Base-by-base conservation (phyloP, 2,888 invertebrate species). In the Trisateles emortualis region DNA sequence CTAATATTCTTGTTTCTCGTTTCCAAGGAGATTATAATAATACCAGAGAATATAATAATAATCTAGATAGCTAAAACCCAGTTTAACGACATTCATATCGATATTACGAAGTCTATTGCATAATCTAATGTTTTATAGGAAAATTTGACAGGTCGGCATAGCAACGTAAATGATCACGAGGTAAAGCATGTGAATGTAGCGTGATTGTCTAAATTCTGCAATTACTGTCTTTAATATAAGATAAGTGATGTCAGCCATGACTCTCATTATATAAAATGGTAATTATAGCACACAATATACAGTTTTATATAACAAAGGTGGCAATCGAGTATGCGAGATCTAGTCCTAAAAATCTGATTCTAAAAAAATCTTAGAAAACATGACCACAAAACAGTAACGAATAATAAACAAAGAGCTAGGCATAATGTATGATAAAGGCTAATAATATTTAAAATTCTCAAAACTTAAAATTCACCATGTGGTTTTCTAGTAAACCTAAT, bases 181-280 rank as follows among this genome's bases (percentile, higher is more conserved):
- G 19, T 41, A 10, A 1, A 40, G 9, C 70, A 69, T 50, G 59
- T 17, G 35, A 29, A n/a, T 10, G 19, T 30, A 35, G 41, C 55
- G 47, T 65, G 66, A 52, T 16, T 16, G 14, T 40, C 52, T 13
- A 44, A 52, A 55, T 49, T 50, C 17, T 57, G 40, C 41, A 46
- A 43, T 19, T 49, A 54, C 38, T 51, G 59, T 52, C 50, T 45
- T 38, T 46, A 51, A 24, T 14, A 26, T 57, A 33, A 54, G 47
- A 50, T 52, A 64, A 57, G 57, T 38, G 13, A 32, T 42, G 19
- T 52, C 26, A 24, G 41, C 52, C 48, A 66, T 66, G 41, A 36
- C 29, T 48, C 43, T 35, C 11, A 24, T 33, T 16, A 33, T 14
- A 14, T 8, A 14, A n/a, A n/a, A n/a, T n/a, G n/a, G n/a, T n/a